These are phyloP conservation scores for Pseudopleuronectes americanus DNA, from an alignment of 2,797 vertebrate genomes.

Conservation along the genomic window DNA sequence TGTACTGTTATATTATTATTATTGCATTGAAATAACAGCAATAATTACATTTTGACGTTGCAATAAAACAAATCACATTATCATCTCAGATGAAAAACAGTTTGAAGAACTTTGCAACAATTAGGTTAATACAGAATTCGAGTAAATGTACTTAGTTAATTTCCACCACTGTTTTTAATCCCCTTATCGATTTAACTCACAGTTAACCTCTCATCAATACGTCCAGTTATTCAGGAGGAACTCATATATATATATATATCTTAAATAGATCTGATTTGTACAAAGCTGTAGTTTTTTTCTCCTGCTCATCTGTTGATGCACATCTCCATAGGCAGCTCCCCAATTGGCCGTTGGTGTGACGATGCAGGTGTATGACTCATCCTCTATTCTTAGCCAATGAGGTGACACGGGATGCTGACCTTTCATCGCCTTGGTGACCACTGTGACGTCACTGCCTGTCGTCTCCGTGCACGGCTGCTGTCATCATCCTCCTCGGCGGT, in stretches of 20 bases:
- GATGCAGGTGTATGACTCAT: constrained; percentile 75
- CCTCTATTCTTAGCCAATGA: constrained; percentile 67
- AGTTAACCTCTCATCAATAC: too few species aligned
- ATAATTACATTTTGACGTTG: not conserved
- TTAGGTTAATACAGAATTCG: too few species aligned
- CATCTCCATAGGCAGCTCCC: constrained; percentile 7
- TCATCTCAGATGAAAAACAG: too few species aligned
- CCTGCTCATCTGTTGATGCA: constrained; percentile 21
- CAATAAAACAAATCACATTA: too few species aligned
- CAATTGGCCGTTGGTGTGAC: constrained; percentile 45
- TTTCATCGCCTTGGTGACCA: constrained; percentile 71
- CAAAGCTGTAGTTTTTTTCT: not conserved
- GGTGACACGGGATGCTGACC: constrained; percentile 59
- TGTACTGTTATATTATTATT: not conserved
- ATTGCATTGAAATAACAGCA: not conserved
- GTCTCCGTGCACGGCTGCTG: constrained; percentile 1
- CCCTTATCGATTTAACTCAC: too few species aligned
- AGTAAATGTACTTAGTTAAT: too few species aligned
- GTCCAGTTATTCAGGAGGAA: too few species aligned
- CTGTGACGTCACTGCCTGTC: constrained; percentile 52
- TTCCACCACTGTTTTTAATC: too few species aligned
- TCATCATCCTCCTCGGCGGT: constrained; percentile 11
- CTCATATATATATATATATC: not conserved
- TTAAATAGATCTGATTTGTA: not conserved
- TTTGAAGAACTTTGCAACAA: too few species aligned